Evolutionary conservation across 2,797 vertebrate genomes (phyloP), one percentile per base, ranked within the genome.

Genomic region (Molothrus ater): DNA sequence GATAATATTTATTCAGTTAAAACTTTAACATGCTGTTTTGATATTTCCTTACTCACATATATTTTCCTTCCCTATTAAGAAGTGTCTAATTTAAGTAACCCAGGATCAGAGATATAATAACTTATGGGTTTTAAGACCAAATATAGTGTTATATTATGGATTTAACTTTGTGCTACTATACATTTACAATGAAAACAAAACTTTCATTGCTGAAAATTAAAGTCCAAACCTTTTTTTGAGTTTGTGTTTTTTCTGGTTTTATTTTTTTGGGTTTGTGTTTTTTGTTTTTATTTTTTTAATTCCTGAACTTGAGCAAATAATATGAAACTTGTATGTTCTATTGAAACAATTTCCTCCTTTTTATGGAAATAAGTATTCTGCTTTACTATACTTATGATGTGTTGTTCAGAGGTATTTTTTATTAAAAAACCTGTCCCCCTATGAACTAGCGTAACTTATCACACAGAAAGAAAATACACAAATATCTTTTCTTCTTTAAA

Each of bases 21-120:
- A 25, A 36, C 32, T 64, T 6, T 1, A 6, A n/a, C n/a, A 29
- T 10, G 1, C 6, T 1, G 31, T 64, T 50, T 7, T 22, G 48
- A 29, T 63, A 59, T 74, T 79, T 86, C 3, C 4, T 8, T 6
- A 36, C 5, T 74, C 5, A 28, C 16, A 15, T 28, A 15, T 40
- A 17, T 79, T 82, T 70, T 15, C 53, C 18, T 48, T 74, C 15
- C 3, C 2, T 63, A 5, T 32, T 88, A 74, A 56, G 21, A 65
- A 61, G 2, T 48, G 10, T 25, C 10, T 32, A 32, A 17, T 31
- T 85, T 9, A 74, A 65, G 7, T 29, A 32, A 2, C 12, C 42
- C 9, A 38, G 26, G 4, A 24, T 54, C 9, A 60, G 26, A 65
- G 16, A 6, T 10, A 45, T 11, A 5, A 13, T 21, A 36, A 80